Evolutionary conservation across 2,113 vertebrate genomes (phyloP), one percentile per base, ranked within the genome.

Genomic region (Uria lomvia): DNA sequence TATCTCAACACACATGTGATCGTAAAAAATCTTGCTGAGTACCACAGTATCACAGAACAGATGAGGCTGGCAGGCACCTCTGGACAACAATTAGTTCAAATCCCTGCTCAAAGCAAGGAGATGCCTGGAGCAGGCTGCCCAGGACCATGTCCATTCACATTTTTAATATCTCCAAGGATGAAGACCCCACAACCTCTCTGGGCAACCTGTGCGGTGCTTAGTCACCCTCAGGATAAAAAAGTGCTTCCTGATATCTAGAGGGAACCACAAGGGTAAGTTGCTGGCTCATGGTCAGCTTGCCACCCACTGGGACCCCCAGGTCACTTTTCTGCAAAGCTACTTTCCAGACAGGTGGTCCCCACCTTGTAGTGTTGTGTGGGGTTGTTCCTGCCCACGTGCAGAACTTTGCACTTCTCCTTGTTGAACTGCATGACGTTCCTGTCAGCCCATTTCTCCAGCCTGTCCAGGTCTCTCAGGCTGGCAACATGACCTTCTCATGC

Each of bases 401-500:
- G 29, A 19, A 47, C 20, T 72, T 62, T 47, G 15, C 17, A 40
- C 13, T 15, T 70, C 27, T 22, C 11, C 22, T 66, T 27, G 8
- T 34, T 68, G 18, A 72, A 26, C 6, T 62, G 3, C 10, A 24
- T 4, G 2, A 67, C 2, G 3, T 32, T 70, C 8, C 17, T 36
- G 12, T 40, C 32, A 34, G 15, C 6, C 14, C 11, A 40, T 49
- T 72, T 84, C 26, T 85, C 15, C 34, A 47, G 13, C 14, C 7
- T 27, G 12, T 15, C 8, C 27, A 42, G 9, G 26, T 56, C 15
- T 18, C 26, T 66, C 29, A 74, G 8, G 21, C 29, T 10, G 16
- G 3, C 15, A 59, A 30, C 20, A 45, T 0, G 3, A 29, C 11
- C 11, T 47, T 29, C 5, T 20, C 13, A 10, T 26, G 1, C 5